Conservation (phyloP, 1,140 invertebrate genomes). For the Lerema accius region DNA sequence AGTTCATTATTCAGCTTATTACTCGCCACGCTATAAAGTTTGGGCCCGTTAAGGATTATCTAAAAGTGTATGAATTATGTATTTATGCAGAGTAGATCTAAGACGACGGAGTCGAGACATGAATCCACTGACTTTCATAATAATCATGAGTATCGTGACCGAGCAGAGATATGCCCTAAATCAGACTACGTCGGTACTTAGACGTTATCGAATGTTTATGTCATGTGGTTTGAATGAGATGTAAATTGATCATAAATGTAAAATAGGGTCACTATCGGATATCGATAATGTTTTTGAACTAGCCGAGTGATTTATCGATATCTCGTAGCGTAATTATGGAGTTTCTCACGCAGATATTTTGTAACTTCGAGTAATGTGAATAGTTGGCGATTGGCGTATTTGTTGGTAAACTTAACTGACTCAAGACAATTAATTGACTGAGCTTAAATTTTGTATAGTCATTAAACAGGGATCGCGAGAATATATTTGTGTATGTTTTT, state of each 20-base stretch:
- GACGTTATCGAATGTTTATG: slow-evolving; percentile 19
- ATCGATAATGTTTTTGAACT: too few relatives aligned
- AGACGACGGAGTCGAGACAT: slow-evolving; percentile 6
- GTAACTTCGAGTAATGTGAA: too few relatives aligned
- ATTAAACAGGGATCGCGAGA: too few relatives aligned
- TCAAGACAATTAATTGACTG: too few relatives aligned
- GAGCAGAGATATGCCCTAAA: slow-evolving; percentile 8
- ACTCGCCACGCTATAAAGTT: neutral
- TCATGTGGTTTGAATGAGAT: slow-evolving; percentile 18
- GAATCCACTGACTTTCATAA: slow-evolving; percentile 11
- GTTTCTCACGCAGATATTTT: too few relatives aligned
- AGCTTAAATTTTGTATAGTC: too few relatives aligned
- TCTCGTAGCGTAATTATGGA: too few relatives aligned
- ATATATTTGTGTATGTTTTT: too few relatives aligned
- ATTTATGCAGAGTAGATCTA: slow-evolving; percentile 21
- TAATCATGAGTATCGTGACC: slow-evolving; percentile 2
- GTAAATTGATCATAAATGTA: slow-evolving; percentile 2
- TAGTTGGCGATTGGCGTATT: too few relatives aligned
- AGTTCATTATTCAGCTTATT: slow-evolving; percentile 16
- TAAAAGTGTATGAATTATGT: slow-evolving; percentile 17
- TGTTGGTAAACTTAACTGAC: too few relatives aligned
- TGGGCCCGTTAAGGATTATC: slow-evolving; percentile 9
- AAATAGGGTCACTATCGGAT: neutral
- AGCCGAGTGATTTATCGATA: too few relatives aligned
- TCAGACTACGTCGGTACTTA: neutral